Base-by-base conservation (phyloP, 2,113 vertebrate genomes). In the Ancistrus triradiatus region DNA sequence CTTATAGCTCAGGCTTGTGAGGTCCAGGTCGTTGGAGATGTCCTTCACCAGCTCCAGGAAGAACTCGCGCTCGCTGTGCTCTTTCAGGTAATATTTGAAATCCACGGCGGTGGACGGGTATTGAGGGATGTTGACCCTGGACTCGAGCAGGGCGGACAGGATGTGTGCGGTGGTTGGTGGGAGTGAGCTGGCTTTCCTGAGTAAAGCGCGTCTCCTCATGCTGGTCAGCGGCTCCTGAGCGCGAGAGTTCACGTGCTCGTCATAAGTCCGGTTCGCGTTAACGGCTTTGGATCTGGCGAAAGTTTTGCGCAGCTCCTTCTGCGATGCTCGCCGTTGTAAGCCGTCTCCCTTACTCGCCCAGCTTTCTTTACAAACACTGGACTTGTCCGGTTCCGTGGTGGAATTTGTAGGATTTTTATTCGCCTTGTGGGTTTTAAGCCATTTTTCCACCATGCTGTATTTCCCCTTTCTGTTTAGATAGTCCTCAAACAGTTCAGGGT, bases 21-120 rank as follows among this genome's bases (percentile, higher is more conserved):
- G 81, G 79, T 98, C 95, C 84, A 99, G 80, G 82, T 99, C 95
- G 78, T 98, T 99, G 44, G 95, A 98, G 42, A 98, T 97, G 82
- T 98, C 96, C 81, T 98, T 98, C n/a, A 99, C 95, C 15, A 99
- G 87, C 77, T 98, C 96, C 73, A 99, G 81, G 82, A 99, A 98
- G 77, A 99, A 99, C 83, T 95, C 94, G 14, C 93, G 87, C 63
- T 99, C 94, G 58, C 92, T 97, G 76, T 92, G 87, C 74, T 92
- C 90, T 78, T 94, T 97, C 59, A 98, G 92, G 80, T 95, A 90
- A 78, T 95, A 97, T 80, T 98, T 99, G 78, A 95, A 96, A 80
- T 95, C 94, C 74, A 99, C 90, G 47, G 93, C 96, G 1, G 91
- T 92, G 59, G 93, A 93, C n/a, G 93, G 92, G 44, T 95, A 98